Percentiles rank a stretch among this genome's conserved stretches.
phyloP scores from a whole-genome alignment of 2,888 invertebrate genomes.

The Parapristionchus giblindavisi region DNA sequence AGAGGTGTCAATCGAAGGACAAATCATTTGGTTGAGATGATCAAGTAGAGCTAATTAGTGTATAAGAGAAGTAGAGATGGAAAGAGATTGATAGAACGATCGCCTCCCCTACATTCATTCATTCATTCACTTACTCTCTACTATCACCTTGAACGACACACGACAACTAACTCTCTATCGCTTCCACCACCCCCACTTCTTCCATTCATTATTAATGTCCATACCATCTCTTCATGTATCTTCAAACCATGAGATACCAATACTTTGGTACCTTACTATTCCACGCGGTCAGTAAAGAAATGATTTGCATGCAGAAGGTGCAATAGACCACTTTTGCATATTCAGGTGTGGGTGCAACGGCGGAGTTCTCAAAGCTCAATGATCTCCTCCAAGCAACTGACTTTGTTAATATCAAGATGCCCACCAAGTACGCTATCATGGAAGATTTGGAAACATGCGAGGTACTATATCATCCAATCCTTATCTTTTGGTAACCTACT shows the following conservation, averaged over 20 bases:
- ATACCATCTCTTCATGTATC: no score
- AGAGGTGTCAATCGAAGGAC: conserved; percentile 5
- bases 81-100: conserved; percentile 1
- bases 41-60: conserved; percentile 13
- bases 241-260: conserved; percentile 45
- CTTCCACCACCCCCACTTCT: no score
- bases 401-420: conserved; percentile 44
- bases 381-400: conserved; percentile 46
- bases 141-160: no score
- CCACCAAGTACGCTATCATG: conserved; percentile 44
- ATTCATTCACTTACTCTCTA: no score
- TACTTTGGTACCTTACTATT: conserved; percentile 45
- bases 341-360: conserved; percentile 30
- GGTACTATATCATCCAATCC: no score
- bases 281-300: conserved; percentile 39
- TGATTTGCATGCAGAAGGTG: background rate
- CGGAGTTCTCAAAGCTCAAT: conserved; percentile 46
- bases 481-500: no score
- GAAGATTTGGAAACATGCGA: conserved; percentile 37
- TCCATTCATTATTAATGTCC: no score
- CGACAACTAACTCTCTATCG: no score
- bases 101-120: no score
- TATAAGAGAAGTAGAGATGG: conserved; percentile 28
- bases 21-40: conserved; percentile 13
- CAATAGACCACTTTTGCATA: background rate